phyloP scores from a whole-genome alignment of 2,797 vertebrate genomes.

The Paedocypris micromegethes region DNA sequence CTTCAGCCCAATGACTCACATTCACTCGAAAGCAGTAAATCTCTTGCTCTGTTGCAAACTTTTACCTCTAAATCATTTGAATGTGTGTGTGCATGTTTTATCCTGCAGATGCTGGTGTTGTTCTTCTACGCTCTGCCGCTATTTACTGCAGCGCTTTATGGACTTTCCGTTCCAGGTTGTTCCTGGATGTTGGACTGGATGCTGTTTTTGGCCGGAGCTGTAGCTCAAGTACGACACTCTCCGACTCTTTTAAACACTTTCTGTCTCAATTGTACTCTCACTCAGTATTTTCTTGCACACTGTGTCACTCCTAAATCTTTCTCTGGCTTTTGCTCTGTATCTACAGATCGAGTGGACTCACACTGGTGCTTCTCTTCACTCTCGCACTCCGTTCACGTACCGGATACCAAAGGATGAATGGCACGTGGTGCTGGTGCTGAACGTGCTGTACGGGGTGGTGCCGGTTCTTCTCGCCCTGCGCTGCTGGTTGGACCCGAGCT shows the following conservation, averaged over 20 bases:
- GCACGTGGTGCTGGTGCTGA: slow-evolving; percentile 71
- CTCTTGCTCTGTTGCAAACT: too few species aligned
- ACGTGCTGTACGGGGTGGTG: slow-evolving; percentile 64
- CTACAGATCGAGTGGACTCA: slow-evolving; percentile 89
- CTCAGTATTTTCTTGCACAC: too few species aligned
- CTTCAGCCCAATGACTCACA: too few species aligned
- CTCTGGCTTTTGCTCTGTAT: neutral
- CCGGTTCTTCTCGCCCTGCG: slow-evolving; percentile 77
- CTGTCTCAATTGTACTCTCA: too few species aligned
- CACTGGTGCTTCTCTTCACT: slow-evolving; percentile 82
- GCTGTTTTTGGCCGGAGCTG: slow-evolving; percentile 78
- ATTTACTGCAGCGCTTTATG: slow-evolving; percentile 67
- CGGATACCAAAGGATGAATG: slow-evolving; percentile 78
- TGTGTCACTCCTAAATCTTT: too few species aligned
- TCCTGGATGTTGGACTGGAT: slow-evolving; percentile 89
- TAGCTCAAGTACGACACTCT: slow-evolving; percentile 76
- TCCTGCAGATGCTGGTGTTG: slow-evolving; percentile 79
- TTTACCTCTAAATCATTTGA: too few species aligned
- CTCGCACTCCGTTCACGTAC: slow-evolving; percentile 87
- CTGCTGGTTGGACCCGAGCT: slow-evolving; percentile 70
- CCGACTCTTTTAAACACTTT: too few species aligned
- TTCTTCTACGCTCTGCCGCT: slow-evolving; percentile 85
- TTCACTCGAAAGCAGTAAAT: too few species aligned
- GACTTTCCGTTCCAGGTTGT: slow-evolving; percentile 78
- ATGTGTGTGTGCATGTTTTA: too few species aligned